Percentiles rank a stretch among this genome's conserved stretches.
Evolutionary conservation across 1,140 invertebrate species (phyloP).

Genomic region (Bombus ignitus): DNA sequence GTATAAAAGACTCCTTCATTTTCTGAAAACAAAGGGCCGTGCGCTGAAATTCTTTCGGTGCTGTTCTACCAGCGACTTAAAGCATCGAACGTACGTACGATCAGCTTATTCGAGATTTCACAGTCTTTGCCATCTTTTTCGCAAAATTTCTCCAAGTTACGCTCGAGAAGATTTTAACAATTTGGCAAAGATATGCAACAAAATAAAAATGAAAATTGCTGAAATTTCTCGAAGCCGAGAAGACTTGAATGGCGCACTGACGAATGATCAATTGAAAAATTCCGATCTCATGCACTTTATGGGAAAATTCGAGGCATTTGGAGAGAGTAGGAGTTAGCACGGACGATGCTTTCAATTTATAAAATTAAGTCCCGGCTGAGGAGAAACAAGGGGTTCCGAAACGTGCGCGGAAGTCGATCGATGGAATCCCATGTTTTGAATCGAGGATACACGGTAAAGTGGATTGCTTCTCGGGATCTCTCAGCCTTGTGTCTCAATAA

Average conservation of each 20-base stretch:
- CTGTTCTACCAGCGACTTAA: too few species aligned
- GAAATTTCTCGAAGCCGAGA: too few species aligned
- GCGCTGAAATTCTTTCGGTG: too few species aligned
- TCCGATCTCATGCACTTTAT: neutral
- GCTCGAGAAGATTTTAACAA: too few species aligned
- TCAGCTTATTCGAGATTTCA: too few species aligned
- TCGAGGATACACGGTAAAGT: constrained; percentile 6
- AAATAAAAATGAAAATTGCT: too few species aligned
- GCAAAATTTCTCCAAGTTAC: too few species aligned
- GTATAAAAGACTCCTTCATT: too few species aligned
- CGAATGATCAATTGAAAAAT: neutral
- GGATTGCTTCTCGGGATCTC: constrained; percentile 19
- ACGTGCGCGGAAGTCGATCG: neutral
- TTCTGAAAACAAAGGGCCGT: too few species aligned
- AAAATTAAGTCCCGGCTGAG: constrained; percentile 4
- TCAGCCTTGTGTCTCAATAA: constrained; percentile 3
- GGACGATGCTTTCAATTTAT: constrained; percentile 27
- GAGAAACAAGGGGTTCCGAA: constrained; percentile 5
- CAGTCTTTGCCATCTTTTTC: too few species aligned
- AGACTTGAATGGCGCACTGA: neutral
- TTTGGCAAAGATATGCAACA: too few species aligned
- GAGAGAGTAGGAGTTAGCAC: neutral
- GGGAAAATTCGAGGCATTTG: neutral
- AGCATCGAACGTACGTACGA: too few species aligned
- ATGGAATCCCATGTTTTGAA: constrained; percentile 40